Evolutionary conservation across 2,888 invertebrate species (phyloP), one percentile per base, ranked within the genome.

Genomic region (Thelaira solivaga): DNA sequence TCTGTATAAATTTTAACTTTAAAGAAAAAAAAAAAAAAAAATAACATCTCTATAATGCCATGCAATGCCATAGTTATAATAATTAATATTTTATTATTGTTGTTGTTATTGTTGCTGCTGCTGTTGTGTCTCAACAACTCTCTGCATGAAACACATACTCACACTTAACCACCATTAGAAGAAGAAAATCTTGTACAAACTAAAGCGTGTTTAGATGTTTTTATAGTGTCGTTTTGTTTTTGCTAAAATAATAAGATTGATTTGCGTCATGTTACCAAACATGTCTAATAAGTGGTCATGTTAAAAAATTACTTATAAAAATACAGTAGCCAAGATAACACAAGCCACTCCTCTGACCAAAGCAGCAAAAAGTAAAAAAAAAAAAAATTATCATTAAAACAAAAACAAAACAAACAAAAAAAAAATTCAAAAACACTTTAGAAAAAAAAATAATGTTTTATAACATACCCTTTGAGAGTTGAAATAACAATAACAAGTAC

Each of bases 251-350:
- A 75, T 69, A 80, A 81, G 82, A 81, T 81, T 81, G 82, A 82
- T 82, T 80, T 79, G 79, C 76, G 71, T 78, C 75, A 75, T 73
- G 74, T 80, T 82, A 77, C 81, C 82, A 82, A 82, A 83, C 80
- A 83, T 81, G 82, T 82, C 83, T 82, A 82, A 83, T 82, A 82
- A 83, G 82, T 83, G 82, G 82, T 83, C 81, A 81, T 72, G 81
- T 80, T 81, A 71, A 78, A 65, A 74, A 78, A 78, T 71, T 73
- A 78, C 68, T 74, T 49, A 67, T 67, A 68, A 64, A 51, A 71
- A 72, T 77, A 77, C 78, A 78, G 78, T 74, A 78, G 78, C 78
- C 68, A 78, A 69, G 64, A 78, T 78, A 78, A 78, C 64, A 71
- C 68, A 65, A 51, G 69, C 78, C 78, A 78, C 78, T 78, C 78